These are phyloP conservation scores for Bradypodion ventrale DNA, from an alignment of 2,797 vertebrate genomes.

Conservation along the genomic window DNA sequence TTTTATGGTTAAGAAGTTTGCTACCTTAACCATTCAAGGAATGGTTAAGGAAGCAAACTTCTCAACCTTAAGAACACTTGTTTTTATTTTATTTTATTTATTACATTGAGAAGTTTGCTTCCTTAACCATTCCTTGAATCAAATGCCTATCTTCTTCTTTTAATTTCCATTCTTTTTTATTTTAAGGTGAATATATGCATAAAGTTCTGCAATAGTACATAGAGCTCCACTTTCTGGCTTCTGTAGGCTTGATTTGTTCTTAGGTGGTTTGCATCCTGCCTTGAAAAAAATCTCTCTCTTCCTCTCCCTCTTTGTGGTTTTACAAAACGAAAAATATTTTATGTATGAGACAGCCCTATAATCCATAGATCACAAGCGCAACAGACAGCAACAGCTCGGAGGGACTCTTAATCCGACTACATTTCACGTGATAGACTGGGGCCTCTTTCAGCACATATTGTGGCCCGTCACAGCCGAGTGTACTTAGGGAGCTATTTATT, in stretches of 20 bases:
- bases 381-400: not conserved
- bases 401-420: not conserved
- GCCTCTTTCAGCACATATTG: not conserved
- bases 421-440: not conserved
- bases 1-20: too few species aligned
- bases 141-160: accelerated
- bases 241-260: conserved; percentile 5
- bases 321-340: conserved; percentile 12
- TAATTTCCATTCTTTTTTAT: too few species aligned
- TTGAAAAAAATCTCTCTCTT: too few species aligned
- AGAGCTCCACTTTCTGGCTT: conserved; percentile 34
- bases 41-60: too few species aligned
- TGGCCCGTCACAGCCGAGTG: not conserved
- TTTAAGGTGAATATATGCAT: not conserved
- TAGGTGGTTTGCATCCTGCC: conserved; percentile 34
- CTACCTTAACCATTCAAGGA: too few species aligned
- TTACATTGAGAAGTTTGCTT: conserved; percentile 24
- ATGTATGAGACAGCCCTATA: conserved; percentile 15
- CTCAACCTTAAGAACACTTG: too few species aligned
- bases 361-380: conserved; percentile 2
- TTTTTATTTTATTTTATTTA: too few species aligned
- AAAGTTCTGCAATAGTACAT: conserved; percentile 33
- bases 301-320: not conserved
- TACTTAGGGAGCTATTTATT: conserved; percentile 19
- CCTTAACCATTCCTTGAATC: not conserved